Percentiles rank a stretch among this genome's conserved stretches.
These are phyloP conservation scores for Liasis olivaceus DNA, from an alignment of 2,797 vertebrate species.

Conservation along the genomic window DNA sequence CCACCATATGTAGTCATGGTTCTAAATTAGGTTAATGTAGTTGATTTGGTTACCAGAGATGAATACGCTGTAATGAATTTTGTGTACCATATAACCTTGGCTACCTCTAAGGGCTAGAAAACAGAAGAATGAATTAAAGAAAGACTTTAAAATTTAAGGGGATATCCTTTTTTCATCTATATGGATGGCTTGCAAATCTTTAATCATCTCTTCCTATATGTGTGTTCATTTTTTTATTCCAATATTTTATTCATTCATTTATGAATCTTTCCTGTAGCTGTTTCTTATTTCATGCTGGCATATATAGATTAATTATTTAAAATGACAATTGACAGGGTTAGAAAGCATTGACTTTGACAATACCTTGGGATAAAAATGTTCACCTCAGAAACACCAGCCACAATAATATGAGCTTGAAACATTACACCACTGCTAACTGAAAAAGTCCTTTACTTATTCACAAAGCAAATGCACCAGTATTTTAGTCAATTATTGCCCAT, in stretches of 20 bases:
- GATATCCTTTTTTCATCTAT: not conserved
- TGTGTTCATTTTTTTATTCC: constrained; percentile 14
- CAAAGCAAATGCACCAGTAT: not conserved
- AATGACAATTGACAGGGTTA: constrained; percentile 42
- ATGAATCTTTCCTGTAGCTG: constrained; percentile 21
- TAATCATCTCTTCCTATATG: not conserved
- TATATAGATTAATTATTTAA: constrained; percentile 47
- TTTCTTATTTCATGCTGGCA: constrained; percentile 41
- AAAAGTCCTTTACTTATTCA: not conserved
- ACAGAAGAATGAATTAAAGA: constrained; percentile 4
- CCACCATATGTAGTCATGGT: not conserved
- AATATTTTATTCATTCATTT: constrained; percentile 53
- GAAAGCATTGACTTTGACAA: constrained; percentile 50
- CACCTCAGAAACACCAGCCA: constrained; percentile 30
- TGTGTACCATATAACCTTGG: not conserved
- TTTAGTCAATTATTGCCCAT: constrained; percentile 20
- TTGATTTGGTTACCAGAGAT: not conserved
- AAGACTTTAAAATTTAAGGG: not conserved
- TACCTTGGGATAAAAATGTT: constrained; percentile 1
- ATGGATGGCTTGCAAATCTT: not conserved
- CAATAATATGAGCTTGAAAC: constrained; percentile 5
- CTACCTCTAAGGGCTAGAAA: constrained; percentile 18
- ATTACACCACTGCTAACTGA: accelerated
- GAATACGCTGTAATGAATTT: not conserved
- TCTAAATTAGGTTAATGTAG: not conserved